These are phyloP conservation scores for Microplitis demolitor DNA, from an alignment of 1,140 invertebrate species.

Conservation along the genomic window DNA sequence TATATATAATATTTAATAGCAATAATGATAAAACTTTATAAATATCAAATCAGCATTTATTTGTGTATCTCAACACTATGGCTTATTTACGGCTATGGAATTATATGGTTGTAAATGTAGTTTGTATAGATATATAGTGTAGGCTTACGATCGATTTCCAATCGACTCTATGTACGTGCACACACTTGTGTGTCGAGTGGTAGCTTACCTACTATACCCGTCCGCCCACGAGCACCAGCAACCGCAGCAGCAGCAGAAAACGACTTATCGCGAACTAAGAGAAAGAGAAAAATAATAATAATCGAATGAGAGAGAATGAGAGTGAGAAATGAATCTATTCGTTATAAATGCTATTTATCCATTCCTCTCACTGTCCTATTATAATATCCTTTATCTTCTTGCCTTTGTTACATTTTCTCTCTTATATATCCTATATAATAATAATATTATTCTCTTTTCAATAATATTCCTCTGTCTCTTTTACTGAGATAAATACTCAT, in stretches of 20 bases:
- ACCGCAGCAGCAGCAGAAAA: neutral
- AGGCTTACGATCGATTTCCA: constrained; percentile 27
- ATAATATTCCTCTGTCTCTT: constrained; percentile 5
- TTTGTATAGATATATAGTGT: constrained; percentile 3
- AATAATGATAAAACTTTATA: no score
- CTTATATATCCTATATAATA: constrained; percentile 1
- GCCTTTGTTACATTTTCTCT: constrained; percentile 28
- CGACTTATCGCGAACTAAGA: constrained; percentile 7
- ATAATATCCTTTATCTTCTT: constrained; percentile 33
- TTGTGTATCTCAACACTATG: constrained; percentile 2
- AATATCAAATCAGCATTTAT: neutral
- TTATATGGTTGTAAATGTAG: neutral
- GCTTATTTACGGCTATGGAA: constrained; percentile 1
- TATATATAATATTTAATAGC: no score
- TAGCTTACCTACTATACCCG: constrained; percentile 13
- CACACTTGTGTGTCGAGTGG: neutral
- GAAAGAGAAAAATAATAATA: constrained; percentile 2
- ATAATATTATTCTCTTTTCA: neutral
- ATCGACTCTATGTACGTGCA: constrained; percentile 16
- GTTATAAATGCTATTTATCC: constrained; percentile 32
- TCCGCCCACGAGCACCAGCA: constrained; percentile 28
- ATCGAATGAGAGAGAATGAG: neutral
- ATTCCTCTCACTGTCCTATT: constrained; percentile 26
- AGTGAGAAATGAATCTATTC: constrained; percentile 25
- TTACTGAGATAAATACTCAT: constrained; percentile 7